Conservation (phyloP, 2,113 vertebrate genomes). For the Rhea americana region DNA sequence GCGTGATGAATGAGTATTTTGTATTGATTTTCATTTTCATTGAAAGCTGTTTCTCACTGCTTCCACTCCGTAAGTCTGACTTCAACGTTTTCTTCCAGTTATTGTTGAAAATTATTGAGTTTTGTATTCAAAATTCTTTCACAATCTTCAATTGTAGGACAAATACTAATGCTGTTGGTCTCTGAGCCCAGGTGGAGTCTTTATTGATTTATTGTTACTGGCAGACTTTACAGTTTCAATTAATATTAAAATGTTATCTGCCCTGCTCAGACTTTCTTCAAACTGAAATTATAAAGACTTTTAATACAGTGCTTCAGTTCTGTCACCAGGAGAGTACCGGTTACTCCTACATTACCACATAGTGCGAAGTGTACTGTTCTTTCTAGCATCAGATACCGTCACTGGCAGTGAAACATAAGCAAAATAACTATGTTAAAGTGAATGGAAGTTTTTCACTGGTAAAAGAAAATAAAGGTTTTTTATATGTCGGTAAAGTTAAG, state of each 20-base stretch:
- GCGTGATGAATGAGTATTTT: not conserved
- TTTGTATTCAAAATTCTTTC: not conserved
- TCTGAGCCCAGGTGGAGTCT: not conserved
- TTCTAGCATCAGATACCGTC: not conserved
- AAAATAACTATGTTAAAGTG: not conserved
- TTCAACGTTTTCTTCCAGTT: not conserved
- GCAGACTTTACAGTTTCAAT: not conserved
- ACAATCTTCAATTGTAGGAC: not conserved
- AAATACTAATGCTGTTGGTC: not conserved
- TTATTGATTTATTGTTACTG: not conserved
- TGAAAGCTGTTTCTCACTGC: not conserved
- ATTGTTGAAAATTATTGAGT: not conserved
- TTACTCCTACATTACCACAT: not conserved
- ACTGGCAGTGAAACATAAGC: not conserved
- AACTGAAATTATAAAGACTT: not conserved
- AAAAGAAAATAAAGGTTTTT: not conserved
- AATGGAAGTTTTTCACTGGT: not conserved
- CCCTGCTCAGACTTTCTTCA: not conserved
- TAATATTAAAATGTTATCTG: not conserved
- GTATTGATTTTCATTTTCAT: not conserved
- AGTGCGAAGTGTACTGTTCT: not conserved
- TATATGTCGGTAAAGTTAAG: not conserved
- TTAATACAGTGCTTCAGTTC: not conserved
- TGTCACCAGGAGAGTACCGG: not conserved
- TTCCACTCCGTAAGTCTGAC: not conserved